Base-by-base conservation (phyloP, 1,140 invertebrate species). In the Diuraphis noxia region DNA sequence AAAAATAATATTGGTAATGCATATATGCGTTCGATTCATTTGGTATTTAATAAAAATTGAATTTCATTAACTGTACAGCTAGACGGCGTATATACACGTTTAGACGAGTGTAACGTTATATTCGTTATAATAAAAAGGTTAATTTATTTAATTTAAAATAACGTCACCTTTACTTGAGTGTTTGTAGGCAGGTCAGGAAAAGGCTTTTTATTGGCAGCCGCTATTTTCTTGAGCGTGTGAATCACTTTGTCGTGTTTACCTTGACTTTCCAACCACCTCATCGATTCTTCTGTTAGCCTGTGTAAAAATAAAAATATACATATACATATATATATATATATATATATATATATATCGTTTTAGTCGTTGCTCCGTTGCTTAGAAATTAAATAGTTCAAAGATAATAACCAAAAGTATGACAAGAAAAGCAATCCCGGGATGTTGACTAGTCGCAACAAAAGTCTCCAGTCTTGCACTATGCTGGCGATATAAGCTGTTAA, bases 401-500 rank as follows among this genome's bases (percentile, higher is more conserved):
- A 36, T 23, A 46, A 85, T 21, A 13, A 92, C 91, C 91, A 92
- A 72, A 72, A 86, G 38, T 92, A 92, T 23, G 82, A 85, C 1
- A 87, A 4, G 30, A 92, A 92, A 36, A 92, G 40, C 30, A 92
- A n/a, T 36, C 82, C 91, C 17, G 95, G 95, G 0, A 96, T 94
- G 92, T 95, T 94, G 94, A 9, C 13, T 34, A 86, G 25, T 19
- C 23, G 91, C 19, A 92, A 92, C 3, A 87, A 46, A 6, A 86
- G 38, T 10, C 52, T 92, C 91, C 91, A 92, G 30, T 92, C 91
- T 72, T 86, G 46, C 41, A 46, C 84, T 25, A 46, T n/a, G 0
- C 95, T 97, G 10, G 96, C 96, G 6, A 96, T 93, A 46, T 95
- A 93, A 88, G 96, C 95, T 85, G 96, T 93, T 21, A 95, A 93